Evolutionary conservation across 2,113 vertebrate genomes (phyloP).

Genomic region (Bos taurus): ARS-UCD2.0 NC_037345.1:54549501-54550000

Average conservation of each 20-base stretch:
- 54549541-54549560: slow-evolving; percentile 37
- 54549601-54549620: not conserved
- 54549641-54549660: not conserved
- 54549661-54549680: slow-evolving; percentile 53
- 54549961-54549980: slow-evolving; percentile 49
- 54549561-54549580: not conserved
- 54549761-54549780: slow-evolving; percentile 72
- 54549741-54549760: slow-evolving; percentile 63
- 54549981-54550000: slow-evolving; percentile 23
- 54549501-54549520: not conserved
- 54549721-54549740: slow-evolving; percentile 52
- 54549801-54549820: slow-evolving; percentile 52
- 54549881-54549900: slow-evolving; percentile 45
- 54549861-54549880: slow-evolving; percentile 59
- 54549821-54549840: slow-evolving; percentile 49
- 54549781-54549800: slow-evolving; percentile 64
- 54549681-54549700: slow-evolving; percentile 26
- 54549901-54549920: slow-evolving; percentile 55
- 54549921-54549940: slow-evolving; percentile 37
- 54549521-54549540: slow-evolving; percentile 44
- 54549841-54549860: slow-evolving; percentile 45
- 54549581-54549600: slow-evolving; percentile 1
- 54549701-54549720: slow-evolving; percentile 14
- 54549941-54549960: slow-evolving; percentile 51
- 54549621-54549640: not conserved